A percentile compares a stretch with the other conserved stretches of the same genome.
Conservation (phyloP, 2,113 vertebrate genomes). For the Falcunculus frontatus region DNA sequence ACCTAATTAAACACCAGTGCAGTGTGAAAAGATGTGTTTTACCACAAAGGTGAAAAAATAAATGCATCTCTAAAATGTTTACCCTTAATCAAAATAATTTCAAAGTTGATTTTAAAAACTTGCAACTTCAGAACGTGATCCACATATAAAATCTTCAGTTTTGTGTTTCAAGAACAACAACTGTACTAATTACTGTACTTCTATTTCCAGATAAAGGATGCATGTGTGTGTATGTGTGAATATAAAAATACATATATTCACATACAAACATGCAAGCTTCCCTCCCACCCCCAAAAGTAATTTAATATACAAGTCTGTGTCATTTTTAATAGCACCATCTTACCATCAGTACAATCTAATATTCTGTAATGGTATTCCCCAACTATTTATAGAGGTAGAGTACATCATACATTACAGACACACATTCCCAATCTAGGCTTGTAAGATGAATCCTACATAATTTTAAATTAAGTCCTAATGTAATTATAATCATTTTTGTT, state of each 20-base stretch:
- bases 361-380: constrained; percentile 64
- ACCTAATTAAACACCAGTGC: not conserved
- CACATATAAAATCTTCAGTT: not conserved
- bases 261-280: not conserved
- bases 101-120: not conserved
- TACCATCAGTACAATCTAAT: constrained; percentile 51
- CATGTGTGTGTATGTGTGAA: no score
- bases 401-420: constrained; percentile 12
- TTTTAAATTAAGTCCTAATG: constrained; percentile 18
- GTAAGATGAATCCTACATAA: not conserved
- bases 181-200: not conserved
- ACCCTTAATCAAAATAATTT: not conserved
- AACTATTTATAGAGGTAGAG: constrained; percentile 64
- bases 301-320: constrained; percentile 22
- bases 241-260: not conserved
- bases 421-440: not conserved
- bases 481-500: constrained; percentile 4
- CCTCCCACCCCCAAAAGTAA: not conserved
- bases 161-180: not conserved
- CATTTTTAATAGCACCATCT: constrained; percentile 48
- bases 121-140: not conserved
- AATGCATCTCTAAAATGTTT: not conserved
- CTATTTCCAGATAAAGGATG: not conserved
- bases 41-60: not conserved
- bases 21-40: not conserved